Base-by-base conservation (phyloP, 2,113 vertebrate species). In the Caloenas nicobarica region DNA sequence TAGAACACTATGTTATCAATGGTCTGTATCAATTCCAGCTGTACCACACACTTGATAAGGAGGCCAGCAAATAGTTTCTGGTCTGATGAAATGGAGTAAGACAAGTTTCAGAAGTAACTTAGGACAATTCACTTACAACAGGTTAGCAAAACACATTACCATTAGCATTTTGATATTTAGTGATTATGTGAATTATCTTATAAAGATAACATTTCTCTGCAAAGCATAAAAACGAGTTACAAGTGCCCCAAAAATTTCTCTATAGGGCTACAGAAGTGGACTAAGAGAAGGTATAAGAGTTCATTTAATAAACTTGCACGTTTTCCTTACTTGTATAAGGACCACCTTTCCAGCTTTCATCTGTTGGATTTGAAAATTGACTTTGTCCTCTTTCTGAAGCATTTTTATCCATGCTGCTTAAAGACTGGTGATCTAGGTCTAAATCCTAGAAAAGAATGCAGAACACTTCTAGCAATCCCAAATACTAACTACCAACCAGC, bases 1-100 rank as follows among this genome's bases (percentile, higher is more conserved):
- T 98, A 99, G 97, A 99, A 99, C 62, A 99, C 99, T 14, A 99
- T 99, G 94, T 99, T 99, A 97, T 99, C 99, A 28, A 99, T 98
- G 86, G 99, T 99, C 97, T 99, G 99, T 94, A 99, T 99, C 71
- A 99, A 94, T 78, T 99, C 99, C 85, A 99, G 97, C 97, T 99
- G 99, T 5, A 99, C 99, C 71, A 99, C 99, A 77, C 99, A 99
- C 94, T 99, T 99, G 92, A 99, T 99, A 71, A 99, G 98, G 77
- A 99, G 99, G 48, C 99, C 98, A 73, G 99, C 99, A 97, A 99
- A 99, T 38, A 99, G 98, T 92, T 98, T 99, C 98, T 99, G 99
- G 97, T 99, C 99, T 81, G 98, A 96, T 42, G 97, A 96, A 96
- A 95, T 6, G 44, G 24, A 97, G 33, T 24, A 88, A 89, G 26